Evolutionary conservation across 2,888 invertebrate genomes (phyloP).

Genomic region (Leptinotarsa haldemani): DNA sequence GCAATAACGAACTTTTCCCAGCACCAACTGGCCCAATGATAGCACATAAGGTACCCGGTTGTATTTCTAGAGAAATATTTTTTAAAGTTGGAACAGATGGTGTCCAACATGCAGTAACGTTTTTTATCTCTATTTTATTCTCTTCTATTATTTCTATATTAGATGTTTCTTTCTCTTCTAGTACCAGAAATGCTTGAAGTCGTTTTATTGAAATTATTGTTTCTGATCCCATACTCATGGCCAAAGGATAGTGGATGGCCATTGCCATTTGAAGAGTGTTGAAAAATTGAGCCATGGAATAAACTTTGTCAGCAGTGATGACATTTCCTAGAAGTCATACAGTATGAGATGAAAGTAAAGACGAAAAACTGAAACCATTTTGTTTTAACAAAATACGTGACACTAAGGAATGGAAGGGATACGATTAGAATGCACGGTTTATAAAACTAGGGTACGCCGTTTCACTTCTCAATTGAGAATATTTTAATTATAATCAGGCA

Average conservation of each 20-base stretch:
- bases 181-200: conserved; percentile 69
- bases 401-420: too few species aligned
- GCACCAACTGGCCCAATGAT: conserved; percentile 90
- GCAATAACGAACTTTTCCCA: conserved; percentile 76
- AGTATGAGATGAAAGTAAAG: background rate
- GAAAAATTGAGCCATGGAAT: conserved; percentile 67
- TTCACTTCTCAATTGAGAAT: too few species aligned
- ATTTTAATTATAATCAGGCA: too few species aligned
- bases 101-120: conserved; percentile 58
- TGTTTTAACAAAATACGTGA: too few species aligned
- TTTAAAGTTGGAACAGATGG: conserved; percentile 51
- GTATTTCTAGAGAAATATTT: conserved; percentile 65
- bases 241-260: conserved; percentile 72
- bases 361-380: background rate
- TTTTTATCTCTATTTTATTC: conserved; percentile 48
- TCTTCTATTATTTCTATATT: conserved; percentile 39
- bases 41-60: conserved; percentile 72
- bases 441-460: too few species aligned
- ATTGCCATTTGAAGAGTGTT: conserved; percentile 68
- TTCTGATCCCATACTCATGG: conserved; percentile 72
- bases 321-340: conserved; percentile 49
- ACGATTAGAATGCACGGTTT: too few species aligned
- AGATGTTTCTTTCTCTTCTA: conserved; percentile 69
- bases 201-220: conserved; percentile 69
- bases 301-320: conserved; percentile 65